Percentiles rank a stretch among this genome's conserved stretches.
Conservation (phyloP, 2,888 invertebrate species). For the Apamea anceps region DNA sequence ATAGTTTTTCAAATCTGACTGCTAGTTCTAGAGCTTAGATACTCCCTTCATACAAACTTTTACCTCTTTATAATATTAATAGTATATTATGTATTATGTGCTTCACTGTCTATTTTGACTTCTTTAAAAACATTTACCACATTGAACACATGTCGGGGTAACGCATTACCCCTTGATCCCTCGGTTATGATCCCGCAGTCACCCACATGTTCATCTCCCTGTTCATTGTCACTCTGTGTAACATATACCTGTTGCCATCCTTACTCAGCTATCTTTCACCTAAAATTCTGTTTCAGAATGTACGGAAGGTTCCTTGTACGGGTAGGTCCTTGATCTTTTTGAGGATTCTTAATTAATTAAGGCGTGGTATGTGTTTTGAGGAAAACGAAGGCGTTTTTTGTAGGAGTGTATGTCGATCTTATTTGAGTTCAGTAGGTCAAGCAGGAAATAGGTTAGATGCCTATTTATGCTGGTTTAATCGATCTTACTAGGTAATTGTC, state of each 20-base stretch:
- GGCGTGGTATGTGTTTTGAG: slow-evolving; percentile 35
- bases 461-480: slow-evolving; percentile 3
- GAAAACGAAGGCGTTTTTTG: slow-evolving; percentile 39
- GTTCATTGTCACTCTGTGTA: neutral
- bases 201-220: slow-evolving; percentile 25
- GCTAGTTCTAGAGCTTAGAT: too few species aligned
- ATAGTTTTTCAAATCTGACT: neutral
- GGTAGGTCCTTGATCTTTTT: slow-evolving; percentile 22
- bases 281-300: slow-evolving; percentile 36
- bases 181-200: neutral
- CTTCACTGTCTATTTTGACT: neutral
- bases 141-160: neutral
- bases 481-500: neutral
- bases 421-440: slow-evolving; percentile 45
- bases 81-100: neutral
- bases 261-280: slow-evolving; percentile 1
- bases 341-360: slow-evolving; percentile 46
- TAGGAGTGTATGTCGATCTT: slow-evolving; percentile 5
- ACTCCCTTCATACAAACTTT: neutral
- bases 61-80: neutral
- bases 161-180: neutral
- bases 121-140: neutral
- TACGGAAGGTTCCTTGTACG: neutral
- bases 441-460: slow-evolving; percentile 21
- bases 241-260: slow-evolving; percentile 20